Base-by-base conservation (phyloP, 2,888 invertebrate species). In the Zelleria hepariella region DNA sequence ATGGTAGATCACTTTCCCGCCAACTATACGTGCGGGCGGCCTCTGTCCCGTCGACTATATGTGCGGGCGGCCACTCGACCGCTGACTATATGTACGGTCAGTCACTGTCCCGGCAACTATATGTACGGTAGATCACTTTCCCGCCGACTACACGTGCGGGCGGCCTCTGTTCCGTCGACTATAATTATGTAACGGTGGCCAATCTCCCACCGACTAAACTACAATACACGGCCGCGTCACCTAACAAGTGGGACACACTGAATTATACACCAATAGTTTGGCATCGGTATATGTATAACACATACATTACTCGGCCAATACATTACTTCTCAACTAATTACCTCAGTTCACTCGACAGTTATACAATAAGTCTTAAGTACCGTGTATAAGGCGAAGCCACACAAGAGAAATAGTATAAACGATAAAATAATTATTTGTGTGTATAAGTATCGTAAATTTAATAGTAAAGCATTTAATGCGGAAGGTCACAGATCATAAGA, bases 401-500 rank as follows among this genome's bases (percentile, higher is more conserved):
- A 10, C 23, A 55, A 27, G 8, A 26, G 15, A 23, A 53, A 53
- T 53, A 53, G 15, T 23, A 52, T 20, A 52, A 15, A 52, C 25
- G 21, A 52, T 15, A 52, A 15, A 52, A 52, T 24, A n/a, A 21
- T 21, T 54, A 54, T 25, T 26, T 1, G 15, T 52, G 5, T 21
- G 25, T 54, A 54, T 54, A 26, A 26, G 24, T 26, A 26, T 52
- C 23, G 10, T 52, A 52, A 52, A 20, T 24, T 20, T 21, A 26
- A 54, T 26, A 27, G 27, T 55, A 55, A 57, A 57, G 57, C 57
- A 57, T 57, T 47, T 24, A 23, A 57, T 57, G 57, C 57, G 57
- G 57, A 57, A 57, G 57, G 57, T 57, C 57, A 57, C 57, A 57
- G 57, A 15, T 57, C 57, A 57, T 57, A 57, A 57, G 57, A 57